Evolutionary conservation across 2,888 invertebrate genomes (phyloP).

Genomic region (Conchocele bisecta): DNA sequence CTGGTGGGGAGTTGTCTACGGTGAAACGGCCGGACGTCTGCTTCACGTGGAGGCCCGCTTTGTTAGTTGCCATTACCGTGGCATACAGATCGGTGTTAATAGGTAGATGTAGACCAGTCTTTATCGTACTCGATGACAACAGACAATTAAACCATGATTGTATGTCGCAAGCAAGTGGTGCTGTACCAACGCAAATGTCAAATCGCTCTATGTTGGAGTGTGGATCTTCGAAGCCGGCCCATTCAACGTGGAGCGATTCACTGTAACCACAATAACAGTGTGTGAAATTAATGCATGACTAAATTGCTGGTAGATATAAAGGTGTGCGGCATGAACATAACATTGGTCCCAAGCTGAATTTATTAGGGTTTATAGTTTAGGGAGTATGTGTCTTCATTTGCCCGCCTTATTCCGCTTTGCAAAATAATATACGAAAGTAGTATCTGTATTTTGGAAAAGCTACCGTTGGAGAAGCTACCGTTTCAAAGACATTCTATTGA

Average conservation of each 20-base stretch:
- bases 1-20: conserved; percentile 19
- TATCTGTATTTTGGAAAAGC: too few species aligned
- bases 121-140: conserved; percentile 33
- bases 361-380: too few species aligned
- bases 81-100: conserved; percentile 20
- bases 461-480: too few species aligned
- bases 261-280: conserved; percentile 30
- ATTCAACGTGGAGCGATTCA: conserved; percentile 12
- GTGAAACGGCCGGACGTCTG: conserved; percentile 14
- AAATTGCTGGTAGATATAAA: too few species aligned
- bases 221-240: conserved; percentile 50
- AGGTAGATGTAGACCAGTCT: conserved; percentile 39
- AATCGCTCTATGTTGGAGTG: conserved; percentile 57
- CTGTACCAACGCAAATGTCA: conserved; percentile 53
- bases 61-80: conserved; percentile 24
- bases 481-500: too few species aligned
- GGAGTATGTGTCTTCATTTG: too few species aligned
- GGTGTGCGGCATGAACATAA: too few species aligned
- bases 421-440: too few species aligned
- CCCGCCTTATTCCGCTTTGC: too few species aligned
- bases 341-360: too few species aligned
- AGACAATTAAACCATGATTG: conserved; percentile 27
- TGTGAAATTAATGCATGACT: too few species aligned
- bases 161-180: conserved; percentile 34
- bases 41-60: conserved; percentile 19